Evolutionary conservation across 30 jellyfish, hydroid and myxozoan species (phyloP).

Genomic region (Aurelia sp.): DNA sequence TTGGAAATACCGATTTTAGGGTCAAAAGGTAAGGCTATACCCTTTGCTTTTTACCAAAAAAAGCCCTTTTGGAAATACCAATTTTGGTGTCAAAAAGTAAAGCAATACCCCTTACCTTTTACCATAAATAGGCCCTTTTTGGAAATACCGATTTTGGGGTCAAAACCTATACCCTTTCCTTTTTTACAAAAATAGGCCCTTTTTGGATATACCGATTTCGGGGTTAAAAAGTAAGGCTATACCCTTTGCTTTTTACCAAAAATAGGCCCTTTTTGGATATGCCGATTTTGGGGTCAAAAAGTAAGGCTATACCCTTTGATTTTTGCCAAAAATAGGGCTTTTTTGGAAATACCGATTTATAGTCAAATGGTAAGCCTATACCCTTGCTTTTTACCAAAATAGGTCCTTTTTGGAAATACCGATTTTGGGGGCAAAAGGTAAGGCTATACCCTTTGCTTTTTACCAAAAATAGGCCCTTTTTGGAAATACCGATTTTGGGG

Average conservation of each 20-base stretch:
- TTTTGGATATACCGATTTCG: background rate
- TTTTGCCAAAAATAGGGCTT: background rate
- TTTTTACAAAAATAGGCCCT: background rate
- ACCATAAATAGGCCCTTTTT: background rate
- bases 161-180: background rate
- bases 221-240: background rate
- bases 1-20: background rate
- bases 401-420: background rate
- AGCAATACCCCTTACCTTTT: conserved; percentile 4
- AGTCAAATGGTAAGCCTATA: background rate
- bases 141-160: background rate
- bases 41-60: conserved; percentile 1
- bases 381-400: conserved; percentile 3
- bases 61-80: background rate
- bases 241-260: background rate
- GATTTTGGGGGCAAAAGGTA: too few relatives aligned
- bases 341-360: background rate
- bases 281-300: background rate
- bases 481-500: too few relatives aligned
- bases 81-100: background rate
- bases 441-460: too few relatives aligned
- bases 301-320: conserved; percentile 13
- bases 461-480: too few relatives aligned
- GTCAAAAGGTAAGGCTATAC: background rate
- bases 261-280: background rate